These are phyloP conservation scores for Mus spicilegus DNA, from an alignment of 2,113 vertebrate genomes.

Conservation along the genomic window DNA sequence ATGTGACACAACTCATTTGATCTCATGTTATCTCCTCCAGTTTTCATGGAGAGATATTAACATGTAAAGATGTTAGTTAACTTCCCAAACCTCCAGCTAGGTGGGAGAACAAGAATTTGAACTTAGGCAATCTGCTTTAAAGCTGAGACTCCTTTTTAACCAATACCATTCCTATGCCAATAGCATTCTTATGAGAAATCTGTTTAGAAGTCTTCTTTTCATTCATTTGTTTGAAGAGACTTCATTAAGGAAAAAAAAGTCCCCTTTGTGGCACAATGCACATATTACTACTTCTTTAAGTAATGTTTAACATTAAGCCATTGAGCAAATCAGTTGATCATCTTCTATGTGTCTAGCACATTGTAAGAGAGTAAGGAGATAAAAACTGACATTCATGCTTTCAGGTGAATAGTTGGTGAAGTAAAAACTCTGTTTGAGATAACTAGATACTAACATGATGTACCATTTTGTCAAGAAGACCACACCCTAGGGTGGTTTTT, in stretches of 20 bases:
- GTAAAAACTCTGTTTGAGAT: not conserved
- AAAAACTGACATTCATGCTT: not conserved
- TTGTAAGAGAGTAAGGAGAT: not conserved
- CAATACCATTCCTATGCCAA: not conserved
- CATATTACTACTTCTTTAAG: not conserved
- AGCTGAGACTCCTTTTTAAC: not conserved
- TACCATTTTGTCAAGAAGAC: conserved; percentile 29
- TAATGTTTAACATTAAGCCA: conserved; percentile 31
- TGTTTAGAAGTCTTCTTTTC: conserved; percentile 37
- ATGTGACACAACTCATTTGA: not conserved
- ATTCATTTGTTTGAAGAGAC: not conserved
- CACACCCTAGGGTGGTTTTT: not conserved
- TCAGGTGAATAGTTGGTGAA: conserved; percentile 9
- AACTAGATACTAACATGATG: not conserved
- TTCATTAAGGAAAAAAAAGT: not conserved
- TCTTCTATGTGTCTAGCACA: not conserved
- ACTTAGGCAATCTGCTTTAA: not conserved
- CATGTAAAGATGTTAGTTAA: not conserved
- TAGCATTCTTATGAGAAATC: not conserved
- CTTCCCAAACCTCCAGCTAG: not conserved
- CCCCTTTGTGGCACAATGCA: not conserved
- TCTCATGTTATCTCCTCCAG: not conserved
- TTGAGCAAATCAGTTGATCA: conserved; percentile 28
- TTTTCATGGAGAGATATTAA: not conserved
- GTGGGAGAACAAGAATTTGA: not conserved